These are phyloP conservation scores for Calyptomena viridis DNA, from an alignment of 2,113 vertebrate genomes.

Conservation along the genomic window DNA sequence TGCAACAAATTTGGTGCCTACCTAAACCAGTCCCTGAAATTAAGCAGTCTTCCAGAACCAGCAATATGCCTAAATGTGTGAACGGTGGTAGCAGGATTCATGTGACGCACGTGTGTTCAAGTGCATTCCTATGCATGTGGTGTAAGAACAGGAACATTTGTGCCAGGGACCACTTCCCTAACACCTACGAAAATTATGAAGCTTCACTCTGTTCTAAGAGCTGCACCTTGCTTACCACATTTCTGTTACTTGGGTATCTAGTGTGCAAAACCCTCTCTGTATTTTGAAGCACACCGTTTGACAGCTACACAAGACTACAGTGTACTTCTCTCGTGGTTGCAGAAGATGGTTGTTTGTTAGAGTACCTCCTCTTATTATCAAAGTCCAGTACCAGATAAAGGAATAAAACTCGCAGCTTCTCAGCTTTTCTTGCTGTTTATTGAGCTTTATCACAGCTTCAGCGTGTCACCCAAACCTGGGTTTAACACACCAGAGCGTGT, in stretches of 20 bases:
- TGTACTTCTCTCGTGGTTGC: too few species aligned
- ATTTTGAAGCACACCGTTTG: neutral
- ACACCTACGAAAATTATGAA: neutral
- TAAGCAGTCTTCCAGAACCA: neutral
- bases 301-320: neutral
- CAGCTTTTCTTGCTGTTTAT: too few species aligned
- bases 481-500: too few species aligned
- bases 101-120: rapidly evolving
- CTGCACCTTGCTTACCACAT: neutral
- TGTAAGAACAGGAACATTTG: neutral
- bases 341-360: too few species aligned
- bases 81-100: neutral
- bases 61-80: neutral
- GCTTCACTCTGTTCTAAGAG: neutral
- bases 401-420: too few species aligned
- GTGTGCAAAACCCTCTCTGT: neutral
- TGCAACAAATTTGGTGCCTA: neutral
- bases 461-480: too few species aligned
- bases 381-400: too few species aligned
- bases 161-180: neutral
- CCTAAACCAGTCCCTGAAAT: neutral
- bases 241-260: neutral
- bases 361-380: too few species aligned
- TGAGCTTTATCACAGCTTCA: too few species aligned
- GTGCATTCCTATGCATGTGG: neutral